Conservation (phyloP, 1,140 invertebrate genomes). For the Phortica variegata region DNA sequence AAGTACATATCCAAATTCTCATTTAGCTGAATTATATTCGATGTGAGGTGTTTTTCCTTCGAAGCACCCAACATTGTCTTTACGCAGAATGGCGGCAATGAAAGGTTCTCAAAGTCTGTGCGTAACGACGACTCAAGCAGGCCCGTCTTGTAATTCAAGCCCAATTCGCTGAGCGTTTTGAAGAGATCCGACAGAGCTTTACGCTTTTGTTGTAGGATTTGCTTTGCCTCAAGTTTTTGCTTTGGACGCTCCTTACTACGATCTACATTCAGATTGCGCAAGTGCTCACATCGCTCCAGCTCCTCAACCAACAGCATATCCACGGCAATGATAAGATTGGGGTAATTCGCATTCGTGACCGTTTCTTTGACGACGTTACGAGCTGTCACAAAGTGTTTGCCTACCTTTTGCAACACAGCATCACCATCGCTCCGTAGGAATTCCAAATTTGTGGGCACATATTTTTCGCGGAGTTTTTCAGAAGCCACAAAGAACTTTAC, state of each 20-base stretch:
- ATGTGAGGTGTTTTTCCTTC: slow-evolving; percentile 22
- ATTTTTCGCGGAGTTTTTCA: slow-evolving; percentile 30
- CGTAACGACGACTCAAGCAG: slow-evolving; percentile 59
- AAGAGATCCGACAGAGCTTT: slow-evolving; percentile 82
- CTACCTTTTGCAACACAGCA: slow-evolving; percentile 37
- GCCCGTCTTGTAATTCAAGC: slow-evolving; percentile 80
- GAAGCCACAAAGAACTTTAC: slow-evolving; percentile 35
- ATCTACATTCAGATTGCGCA: slow-evolving; percentile 67
- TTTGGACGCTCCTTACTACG: slow-evolving; percentile 66
- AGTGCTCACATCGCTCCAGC: slow-evolving; percentile 64
- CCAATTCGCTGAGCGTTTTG: slow-evolving; percentile 70
- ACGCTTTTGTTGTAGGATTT: slow-evolving; percentile 80
- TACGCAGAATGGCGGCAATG: slow-evolving; percentile 40
- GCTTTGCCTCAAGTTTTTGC: slow-evolving; percentile 78
- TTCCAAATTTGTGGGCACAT: background rate
- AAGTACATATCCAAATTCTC: slow-evolving; percentile 51
- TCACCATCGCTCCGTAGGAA: slow-evolving; percentile 5
- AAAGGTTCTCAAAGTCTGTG: slow-evolving; percentile 45
- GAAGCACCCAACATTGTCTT: slow-evolving; percentile 27
- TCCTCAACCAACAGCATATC: slow-evolving; percentile 67
- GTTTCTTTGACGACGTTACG: slow-evolving; percentile 66
- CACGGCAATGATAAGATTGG: slow-evolving; percentile 62
- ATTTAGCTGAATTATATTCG: slow-evolving; percentile 32
- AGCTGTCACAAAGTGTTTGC: slow-evolving; percentile 62
- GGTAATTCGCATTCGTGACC: slow-evolving; percentile 62